Conservation (phyloP, 2,888 invertebrate genomes). For the Onchidella celtica region DNA sequence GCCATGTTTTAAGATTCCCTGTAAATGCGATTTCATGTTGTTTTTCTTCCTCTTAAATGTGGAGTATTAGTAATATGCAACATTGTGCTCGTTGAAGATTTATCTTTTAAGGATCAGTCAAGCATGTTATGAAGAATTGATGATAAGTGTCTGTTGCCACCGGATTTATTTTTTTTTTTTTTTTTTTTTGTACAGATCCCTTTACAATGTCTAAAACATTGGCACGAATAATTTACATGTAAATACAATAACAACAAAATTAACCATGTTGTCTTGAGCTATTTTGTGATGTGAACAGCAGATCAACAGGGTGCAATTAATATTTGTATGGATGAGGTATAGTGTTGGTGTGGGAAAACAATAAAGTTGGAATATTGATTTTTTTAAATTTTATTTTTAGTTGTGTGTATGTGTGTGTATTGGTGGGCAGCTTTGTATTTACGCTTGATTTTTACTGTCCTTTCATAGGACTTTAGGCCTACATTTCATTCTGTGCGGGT, state of each 20-base stretch:
- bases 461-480: too few relatives aligned
- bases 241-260: slow-evolving; percentile 1
- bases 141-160: neutral
- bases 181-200: neutral
- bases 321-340: too few relatives aligned
- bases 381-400: too few relatives aligned
- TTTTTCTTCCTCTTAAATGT: too few relatives aligned
- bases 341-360: too few relatives aligned
- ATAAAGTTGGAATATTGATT: too few relatives aligned
- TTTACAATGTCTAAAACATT: slow-evolving; percentile 2
- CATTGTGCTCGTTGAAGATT: neutral
- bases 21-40: slow-evolving; percentile 8
- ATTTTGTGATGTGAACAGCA: neutral
- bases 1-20: slow-evolving; percentile 16
- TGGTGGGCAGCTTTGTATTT: too few relatives aligned
- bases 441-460: too few relatives aligned
- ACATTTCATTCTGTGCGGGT: too few relatives aligned
- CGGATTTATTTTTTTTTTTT: neutral
- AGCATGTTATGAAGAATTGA: slow-evolving; percentile 14
- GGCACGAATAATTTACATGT: neutral
- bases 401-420: too few relatives aligned
- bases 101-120: slow-evolving; percentile 13
- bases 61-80: slow-evolving; percentile 41
- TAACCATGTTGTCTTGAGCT: neutral
- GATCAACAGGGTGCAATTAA: neutral